phyloP scores from a whole-genome alignment of 2,797 vertebrate species.

The Microtus californicus region DNA sequence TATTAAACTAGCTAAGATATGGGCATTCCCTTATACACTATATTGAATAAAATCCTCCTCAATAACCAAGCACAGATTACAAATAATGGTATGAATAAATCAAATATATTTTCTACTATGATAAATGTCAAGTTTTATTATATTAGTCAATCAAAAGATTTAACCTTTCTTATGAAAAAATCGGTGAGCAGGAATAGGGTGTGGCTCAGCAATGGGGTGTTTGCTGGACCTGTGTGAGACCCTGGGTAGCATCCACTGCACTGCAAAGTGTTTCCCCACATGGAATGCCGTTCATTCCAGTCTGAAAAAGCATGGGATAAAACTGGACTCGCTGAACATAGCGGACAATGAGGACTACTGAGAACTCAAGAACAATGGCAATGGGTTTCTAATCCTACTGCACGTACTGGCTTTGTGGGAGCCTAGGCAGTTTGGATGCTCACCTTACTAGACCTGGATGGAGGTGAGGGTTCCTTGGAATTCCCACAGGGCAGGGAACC shows the following conservation, averaged over 20 bases:
- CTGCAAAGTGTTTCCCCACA: slow-evolving; percentile 43
- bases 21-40: neutral
- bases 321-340: too few species aligned
- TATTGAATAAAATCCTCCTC: slow-evolving; percentile 38
- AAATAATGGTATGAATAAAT: slow-evolving; percentile 59
- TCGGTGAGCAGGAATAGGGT: neutral
- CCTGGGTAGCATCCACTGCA: neutral
- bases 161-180: slow-evolving; percentile 31
- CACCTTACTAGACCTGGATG: too few species aligned
- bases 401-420: too few species aligned
- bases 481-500: too few species aligned
- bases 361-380: too few species aligned
- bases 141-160: slow-evolving; percentile 61
- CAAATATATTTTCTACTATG: slow-evolving; percentile 74
- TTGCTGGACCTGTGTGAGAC: neutral
- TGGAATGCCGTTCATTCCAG: slow-evolving; percentile 68
- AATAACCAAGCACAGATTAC: slow-evolving; percentile 30
- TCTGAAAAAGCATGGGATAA: too few species aligned
- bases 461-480: too few species aligned
- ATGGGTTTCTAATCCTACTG: too few species aligned
- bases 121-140: slow-evolving; percentile 60
- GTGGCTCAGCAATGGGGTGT: neutral
- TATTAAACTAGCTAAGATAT: slow-evolving; percentile 7
- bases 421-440: too few species aligned
- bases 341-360: too few species aligned